These are phyloP conservation scores for Manduca sexta DNA, from an alignment of 1,140 invertebrate species.

Conservation along the genomic window DNA sequence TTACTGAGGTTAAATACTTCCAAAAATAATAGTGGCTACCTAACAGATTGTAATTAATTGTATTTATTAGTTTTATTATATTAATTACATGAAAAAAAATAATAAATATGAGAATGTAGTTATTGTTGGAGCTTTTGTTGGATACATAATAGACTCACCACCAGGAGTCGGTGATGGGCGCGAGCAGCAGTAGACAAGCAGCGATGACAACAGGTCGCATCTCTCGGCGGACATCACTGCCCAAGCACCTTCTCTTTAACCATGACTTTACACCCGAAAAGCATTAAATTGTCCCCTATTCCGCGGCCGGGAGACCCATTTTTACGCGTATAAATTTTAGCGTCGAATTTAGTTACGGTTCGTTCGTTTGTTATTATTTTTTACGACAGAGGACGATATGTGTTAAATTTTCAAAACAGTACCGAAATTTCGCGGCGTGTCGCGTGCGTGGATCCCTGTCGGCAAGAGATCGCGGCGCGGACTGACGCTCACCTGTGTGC, in stretches of 20 bases:
- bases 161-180: constrained; percentile 78
- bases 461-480: constrained; percentile 55
- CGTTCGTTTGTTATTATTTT: constrained; percentile 28
- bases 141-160: constrained; percentile 71
- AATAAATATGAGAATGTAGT: no score
- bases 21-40: no score
- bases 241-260: constrained; percentile 30
- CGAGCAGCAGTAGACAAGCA: constrained; percentile 77
- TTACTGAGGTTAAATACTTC: no score
- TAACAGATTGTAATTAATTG: no score
- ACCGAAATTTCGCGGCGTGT: constrained; percentile 55
- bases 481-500: constrained; percentile 63
- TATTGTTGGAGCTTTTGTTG: background rate
- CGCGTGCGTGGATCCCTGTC: constrained; percentile 54
- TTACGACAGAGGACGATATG: constrained; percentile 8
- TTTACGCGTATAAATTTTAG: constrained; percentile 3
- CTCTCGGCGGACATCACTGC: constrained; percentile 71
- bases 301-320: constrained; percentile 7
- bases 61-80: no score
- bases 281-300: constrained; percentile 7
- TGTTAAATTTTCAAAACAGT: constrained; percentile 32
- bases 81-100: no score
- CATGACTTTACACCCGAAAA: constrained; percentile 15
- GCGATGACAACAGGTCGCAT: constrained; percentile 78
- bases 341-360: constrained; percentile 15